These are phyloP conservation scores for Drosophila meridionalis DNA, from an alignment of 2,888 invertebrate genomes.

Conservation along the genomic window DNA sequence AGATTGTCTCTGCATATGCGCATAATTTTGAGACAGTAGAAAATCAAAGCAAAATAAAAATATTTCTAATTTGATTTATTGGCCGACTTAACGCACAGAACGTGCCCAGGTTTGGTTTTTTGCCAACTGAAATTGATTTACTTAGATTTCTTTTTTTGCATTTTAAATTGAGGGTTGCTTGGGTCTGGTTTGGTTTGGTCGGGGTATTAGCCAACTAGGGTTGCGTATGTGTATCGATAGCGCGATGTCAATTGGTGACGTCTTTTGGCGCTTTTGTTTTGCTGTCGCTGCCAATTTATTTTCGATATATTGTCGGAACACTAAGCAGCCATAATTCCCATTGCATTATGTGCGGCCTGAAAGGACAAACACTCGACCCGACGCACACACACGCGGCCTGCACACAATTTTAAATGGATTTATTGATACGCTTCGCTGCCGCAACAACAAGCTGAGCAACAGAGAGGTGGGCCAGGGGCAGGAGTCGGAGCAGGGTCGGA, in stretches of 20 bases:
- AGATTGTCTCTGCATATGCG: slow-evolving; percentile 61
- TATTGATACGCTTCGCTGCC: slow-evolving; percentile 75
- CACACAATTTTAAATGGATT: slow-evolving; percentile 79
- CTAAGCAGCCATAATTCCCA: slow-evolving; percentile 78
- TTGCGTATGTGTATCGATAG: slow-evolving; percentile 31
- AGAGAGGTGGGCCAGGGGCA: slow-evolving; percentile 1
- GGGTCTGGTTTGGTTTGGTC: slow-evolving; percentile 11
- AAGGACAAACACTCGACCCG: slow-evolving; percentile 65
- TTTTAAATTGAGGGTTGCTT: slow-evolving; percentile 73
- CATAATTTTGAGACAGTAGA: slow-evolving; percentile 57
- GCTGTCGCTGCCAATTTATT: slow-evolving; percentile 77
- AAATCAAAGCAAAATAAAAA: slow-evolving; percentile 59
- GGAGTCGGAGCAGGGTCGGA: background rate
- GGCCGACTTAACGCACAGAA: slow-evolving; percentile 71
- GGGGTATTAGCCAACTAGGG: slow-evolving; percentile 52
- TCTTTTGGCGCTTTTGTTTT: slow-evolving; percentile 73
- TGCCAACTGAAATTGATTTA: slow-evolving; percentile 81
- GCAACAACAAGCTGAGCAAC: slow-evolving; percentile 43
- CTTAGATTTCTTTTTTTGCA: slow-evolving; percentile 79
- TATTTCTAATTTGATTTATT: slow-evolving; percentile 80
- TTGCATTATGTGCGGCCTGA: slow-evolving; percentile 68
- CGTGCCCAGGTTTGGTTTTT: slow-evolving; percentile 65
- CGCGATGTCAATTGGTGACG: slow-evolving; percentile 68
- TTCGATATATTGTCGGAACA: slow-evolving; percentile 57
- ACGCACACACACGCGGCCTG: slow-evolving; percentile 61